Evolutionary conservation across 2,797 vertebrate genomes (phyloP).

Genomic region (Sebastes nivosus): DNA sequence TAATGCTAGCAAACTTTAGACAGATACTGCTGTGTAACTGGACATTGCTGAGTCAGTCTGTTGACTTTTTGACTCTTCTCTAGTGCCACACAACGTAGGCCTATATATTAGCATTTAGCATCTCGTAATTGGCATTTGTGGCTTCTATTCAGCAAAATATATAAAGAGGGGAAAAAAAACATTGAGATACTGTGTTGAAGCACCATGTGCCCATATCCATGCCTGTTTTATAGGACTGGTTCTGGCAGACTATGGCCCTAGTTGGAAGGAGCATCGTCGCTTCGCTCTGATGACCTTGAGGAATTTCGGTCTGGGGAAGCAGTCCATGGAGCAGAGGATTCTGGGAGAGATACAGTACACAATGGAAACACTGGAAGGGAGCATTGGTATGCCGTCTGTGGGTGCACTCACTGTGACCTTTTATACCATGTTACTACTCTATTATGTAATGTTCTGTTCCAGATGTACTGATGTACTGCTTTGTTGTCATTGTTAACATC

Average conservation of each 20-base stretch:
- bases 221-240: slow-evolving; percentile 31
- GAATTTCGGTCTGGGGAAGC: slow-evolving; percentile 73
- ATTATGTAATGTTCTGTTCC: background rate
- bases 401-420: background rate
- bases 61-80: no score
- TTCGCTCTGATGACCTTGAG: slow-evolving; percentile 70
- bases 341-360: slow-evolving; percentile 45
- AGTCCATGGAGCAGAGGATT: slow-evolving; percentile 72
- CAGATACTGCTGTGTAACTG: no score
- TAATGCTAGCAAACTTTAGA: no score
- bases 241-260: slow-evolving; percentile 44
- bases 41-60: no score
- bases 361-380: slow-evolving; percentile 43
- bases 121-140: no score
- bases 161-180: background rate
- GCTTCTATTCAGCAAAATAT: background rate
- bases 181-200: background rate
- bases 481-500: background rate
- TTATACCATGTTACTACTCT: background rate
- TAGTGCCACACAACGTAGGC: no score
- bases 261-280: slow-evolving; percentile 69
- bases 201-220: background rate
- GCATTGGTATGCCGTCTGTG: slow-evolving; percentile 29
- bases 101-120: no score
- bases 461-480: background rate